A percentile compares a stretch with the other conserved stretches of the same genome.
Conservation (phyloP, 2,888 invertebrate species). For the Diplazon laetatorius region DNA sequence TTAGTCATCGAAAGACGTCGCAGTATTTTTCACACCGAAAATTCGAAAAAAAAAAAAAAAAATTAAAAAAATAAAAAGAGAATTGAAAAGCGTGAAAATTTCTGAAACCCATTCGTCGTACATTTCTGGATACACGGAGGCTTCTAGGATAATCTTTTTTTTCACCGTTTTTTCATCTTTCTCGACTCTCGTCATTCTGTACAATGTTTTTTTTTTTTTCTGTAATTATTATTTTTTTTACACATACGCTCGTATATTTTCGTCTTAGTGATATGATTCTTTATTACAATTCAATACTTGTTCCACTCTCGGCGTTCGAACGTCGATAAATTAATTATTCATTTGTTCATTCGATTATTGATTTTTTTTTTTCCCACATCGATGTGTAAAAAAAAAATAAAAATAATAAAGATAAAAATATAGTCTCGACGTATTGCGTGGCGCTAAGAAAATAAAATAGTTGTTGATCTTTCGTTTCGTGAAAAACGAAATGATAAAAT, state of each 20-base stretch:
- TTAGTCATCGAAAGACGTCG: constrained; percentile 35
- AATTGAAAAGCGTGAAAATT: too few relatives aligned
- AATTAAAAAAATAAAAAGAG: too few relatives aligned
- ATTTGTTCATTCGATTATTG: constrained; percentile 23
- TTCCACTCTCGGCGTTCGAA: constrained; percentile 27
- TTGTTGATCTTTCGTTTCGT: constrained; percentile 34
- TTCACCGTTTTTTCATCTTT: constrained; percentile 54
- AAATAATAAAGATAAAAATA: constrained; percentile 41
- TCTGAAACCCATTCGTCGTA: too few relatives aligned
- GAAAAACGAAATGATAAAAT: too few relatives aligned
- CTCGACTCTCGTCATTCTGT: constrained; percentile 49
- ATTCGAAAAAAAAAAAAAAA: not conserved
- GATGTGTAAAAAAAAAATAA: too few relatives aligned
- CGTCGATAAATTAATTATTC: not conserved
- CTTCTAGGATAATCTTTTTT: too few relatives aligned
- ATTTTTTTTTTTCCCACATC: too few relatives aligned
- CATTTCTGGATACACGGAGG: constrained; percentile 9
- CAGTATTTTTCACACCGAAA: constrained; percentile 17
- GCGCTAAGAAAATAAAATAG: too few relatives aligned
- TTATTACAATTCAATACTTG: constrained; percentile 67
- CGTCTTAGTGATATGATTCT: constrained; percentile 71
- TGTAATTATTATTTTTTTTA: constrained; percentile 49
- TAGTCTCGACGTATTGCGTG: constrained; percentile 42
- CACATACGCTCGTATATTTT: constrained; percentile 64
- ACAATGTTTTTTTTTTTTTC: constrained; percentile 59